These are phyloP conservation scores for Meghimatium bilineatum DNA, from an alignment of 2,888 invertebrate genomes.

Conservation along the genomic window DNA sequence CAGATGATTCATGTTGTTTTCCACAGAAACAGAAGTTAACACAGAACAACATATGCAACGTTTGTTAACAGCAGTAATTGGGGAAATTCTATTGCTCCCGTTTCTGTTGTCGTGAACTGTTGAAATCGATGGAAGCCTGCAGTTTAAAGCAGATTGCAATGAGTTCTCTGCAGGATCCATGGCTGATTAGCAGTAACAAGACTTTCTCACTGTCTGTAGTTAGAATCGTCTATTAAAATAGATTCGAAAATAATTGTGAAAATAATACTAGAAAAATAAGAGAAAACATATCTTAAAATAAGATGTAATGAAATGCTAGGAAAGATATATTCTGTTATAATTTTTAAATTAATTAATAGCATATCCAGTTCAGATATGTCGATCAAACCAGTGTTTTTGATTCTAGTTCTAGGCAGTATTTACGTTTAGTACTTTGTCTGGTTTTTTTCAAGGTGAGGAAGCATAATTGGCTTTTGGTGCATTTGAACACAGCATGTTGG, in stretches of 20 bases:
- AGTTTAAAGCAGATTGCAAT: neutral
- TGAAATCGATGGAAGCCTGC: conserved; percentile 20
- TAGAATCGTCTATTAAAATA: neutral
- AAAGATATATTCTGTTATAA: no score
- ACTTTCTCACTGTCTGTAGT: neutral
- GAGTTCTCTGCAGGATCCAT: conserved; percentile 2
- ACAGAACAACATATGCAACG: no score
- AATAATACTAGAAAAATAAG: neutral
- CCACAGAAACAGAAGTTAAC: neutral
- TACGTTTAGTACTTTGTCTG: no score
- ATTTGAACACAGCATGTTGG: no score
- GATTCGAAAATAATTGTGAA: neutral
- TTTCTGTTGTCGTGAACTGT: neutral
- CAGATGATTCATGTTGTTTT: neutral
- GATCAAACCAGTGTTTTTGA: no score
- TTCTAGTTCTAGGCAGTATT: no score
- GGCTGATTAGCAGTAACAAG: neutral
- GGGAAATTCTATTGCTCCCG: neutral
- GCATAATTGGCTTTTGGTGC: no score
- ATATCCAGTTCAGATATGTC: no score
- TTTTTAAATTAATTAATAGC: no score
- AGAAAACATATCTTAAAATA: neutral
- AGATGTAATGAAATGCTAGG: no score
- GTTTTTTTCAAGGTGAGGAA: no score
- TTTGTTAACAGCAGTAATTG: no score